Base-by-base conservation (phyloP, 2,113 vertebrate species). In the Nycticorax nycticorax region DNA sequence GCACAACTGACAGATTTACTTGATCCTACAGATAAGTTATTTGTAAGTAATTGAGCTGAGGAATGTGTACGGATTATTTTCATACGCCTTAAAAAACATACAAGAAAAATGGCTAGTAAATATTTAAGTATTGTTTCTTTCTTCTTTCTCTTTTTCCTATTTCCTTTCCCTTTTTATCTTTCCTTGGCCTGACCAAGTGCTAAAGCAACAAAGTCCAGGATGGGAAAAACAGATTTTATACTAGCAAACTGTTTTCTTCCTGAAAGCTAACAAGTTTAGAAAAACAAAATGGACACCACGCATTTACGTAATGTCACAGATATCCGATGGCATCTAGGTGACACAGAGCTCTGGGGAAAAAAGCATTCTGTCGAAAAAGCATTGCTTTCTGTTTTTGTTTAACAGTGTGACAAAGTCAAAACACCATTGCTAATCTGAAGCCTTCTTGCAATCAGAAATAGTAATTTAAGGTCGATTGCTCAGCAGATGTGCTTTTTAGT, bases 1-100 rank as follows among this genome's bases (percentile, higher is more conserved):
- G 96, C 95, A 96, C 86, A 94, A 97, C 96, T 96, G 97, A 97
- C 98, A 97, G 97, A 94, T 93, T 96, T 92, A 89, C 92, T 97
- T 85, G 98, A 98, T 99, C 93, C 79, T 97, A 84, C 96, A 96
- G 98, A 98, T 98, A 98, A 97, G 94, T 96, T 98, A 97, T 98
- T 98, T 98, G 94, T 98, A 98, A 98, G 97, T 98, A 98, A 98
- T 98, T 95, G 97, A 98, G 98, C 98, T 98, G 98, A 98, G 98
- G 97, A 98, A 98, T 97, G 72, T 96, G 91, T 96, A 94, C 92
- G 95, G 98, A 98, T 99, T 99, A 96, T 97, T 98, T 98, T 98
- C 97, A 97, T 97, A 95, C 79, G 53, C 92, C 96, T 73, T 41
- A 89, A 97, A 97, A 97, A 91, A 78, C 83, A 80, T 78, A 77